A percentile compares a stretch with the other conserved stretches of the same genome.
phyloP scores from a whole-genome alignment of 2,888 invertebrate species.

The Dasypolia templi region DNA sequence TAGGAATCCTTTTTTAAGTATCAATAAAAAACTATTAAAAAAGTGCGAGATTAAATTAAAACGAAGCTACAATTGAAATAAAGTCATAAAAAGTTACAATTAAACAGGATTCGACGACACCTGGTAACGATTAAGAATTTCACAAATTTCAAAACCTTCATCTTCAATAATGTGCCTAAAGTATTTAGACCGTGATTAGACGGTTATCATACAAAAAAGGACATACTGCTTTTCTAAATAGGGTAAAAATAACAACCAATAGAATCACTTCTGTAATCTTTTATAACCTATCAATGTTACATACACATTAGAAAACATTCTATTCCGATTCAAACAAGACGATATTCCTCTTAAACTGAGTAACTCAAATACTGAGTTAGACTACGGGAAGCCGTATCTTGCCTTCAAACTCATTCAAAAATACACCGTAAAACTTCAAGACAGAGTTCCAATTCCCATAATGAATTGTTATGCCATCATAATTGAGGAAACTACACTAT shows the following conservation, averaged over 20 bases:
- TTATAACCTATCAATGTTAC: constrained; percentile 2
- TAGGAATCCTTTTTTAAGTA: too few relatives aligned
- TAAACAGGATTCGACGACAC: neutral
- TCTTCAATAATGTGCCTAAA: neutral
- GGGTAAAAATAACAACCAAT: neutral
- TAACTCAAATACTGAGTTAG: constrained; percentile 60
- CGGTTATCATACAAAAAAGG: neutral
- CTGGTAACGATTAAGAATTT: too few relatives aligned
- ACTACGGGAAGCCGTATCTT: constrained; percentile 37
- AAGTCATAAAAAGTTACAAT: neutral
- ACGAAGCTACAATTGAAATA: neutral
- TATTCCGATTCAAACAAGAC: constrained; percentile 56
- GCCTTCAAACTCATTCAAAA: constrained; percentile 7
- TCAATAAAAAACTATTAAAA: neutral
- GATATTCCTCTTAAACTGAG: constrained; percentile 64
- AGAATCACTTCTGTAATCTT: neutral
- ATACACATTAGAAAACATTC: constrained; percentile 57
- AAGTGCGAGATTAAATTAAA: neutral
- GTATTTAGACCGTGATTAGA: neutral
- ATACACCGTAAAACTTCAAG: neutral
- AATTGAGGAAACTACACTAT: constrained; percentile 14
- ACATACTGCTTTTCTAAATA: neutral
- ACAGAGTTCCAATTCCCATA: constrained; percentile 15
- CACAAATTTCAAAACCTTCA: neutral
- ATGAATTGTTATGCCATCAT: neutral